Evolutionary conservation across 1,140 invertebrate genomes (phyloP).

Genomic region (Brachionus sp.): DNA sequence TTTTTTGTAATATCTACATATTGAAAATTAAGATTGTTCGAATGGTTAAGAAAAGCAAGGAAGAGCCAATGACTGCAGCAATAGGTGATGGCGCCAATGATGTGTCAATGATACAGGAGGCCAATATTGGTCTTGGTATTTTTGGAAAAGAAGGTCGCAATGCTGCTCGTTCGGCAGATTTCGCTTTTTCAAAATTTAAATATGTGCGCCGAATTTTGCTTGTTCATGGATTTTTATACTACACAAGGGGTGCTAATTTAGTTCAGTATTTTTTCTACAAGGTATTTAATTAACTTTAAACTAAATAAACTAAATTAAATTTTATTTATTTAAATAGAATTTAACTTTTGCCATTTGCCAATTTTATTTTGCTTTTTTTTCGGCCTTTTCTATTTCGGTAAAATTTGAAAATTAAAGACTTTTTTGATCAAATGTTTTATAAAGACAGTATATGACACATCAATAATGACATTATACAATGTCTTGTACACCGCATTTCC

Average conservation of each 20-base stretch:
- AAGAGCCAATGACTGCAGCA: constrained; percentile 54
- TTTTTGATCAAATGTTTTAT: constrained; percentile 63
- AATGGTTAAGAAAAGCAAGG: constrained; percentile 53
- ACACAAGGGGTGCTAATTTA: constrained; percentile 83
- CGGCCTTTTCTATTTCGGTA: constrained; percentile 33
- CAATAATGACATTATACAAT: constrained; percentile 96
- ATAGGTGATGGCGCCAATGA: constrained; percentile 88
- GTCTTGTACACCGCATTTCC: constrained; percentile 64
- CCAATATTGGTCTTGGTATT: constrained; percentile 87
- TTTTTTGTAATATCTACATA: too few species aligned
- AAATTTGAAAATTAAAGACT: background rate
- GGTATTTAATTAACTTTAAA: constrained; percentile 94
- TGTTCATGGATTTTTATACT: constrained; percentile 93
- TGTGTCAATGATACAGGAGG: constrained; percentile 91
- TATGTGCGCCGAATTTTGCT: constrained; percentile 79
- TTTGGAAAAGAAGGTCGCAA: constrained; percentile 91
- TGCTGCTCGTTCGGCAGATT: constrained; percentile 94
- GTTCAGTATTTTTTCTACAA: constrained; percentile 95
- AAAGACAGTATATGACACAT: constrained; percentile 91
- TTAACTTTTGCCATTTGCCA: constrained; percentile 44
- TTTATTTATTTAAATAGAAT: constrained; percentile 85
- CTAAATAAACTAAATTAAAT: constrained; percentile 97
- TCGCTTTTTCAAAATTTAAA: constrained; percentile 82
- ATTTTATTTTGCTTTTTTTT: constrained; percentile 37
- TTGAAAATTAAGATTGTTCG: constrained; percentile 52